A percentile compares a stretch with the other conserved stretches of the same genome.
Conservation (phyloP, 2,888 invertebrate species). For the Thumatha senex region DNA sequence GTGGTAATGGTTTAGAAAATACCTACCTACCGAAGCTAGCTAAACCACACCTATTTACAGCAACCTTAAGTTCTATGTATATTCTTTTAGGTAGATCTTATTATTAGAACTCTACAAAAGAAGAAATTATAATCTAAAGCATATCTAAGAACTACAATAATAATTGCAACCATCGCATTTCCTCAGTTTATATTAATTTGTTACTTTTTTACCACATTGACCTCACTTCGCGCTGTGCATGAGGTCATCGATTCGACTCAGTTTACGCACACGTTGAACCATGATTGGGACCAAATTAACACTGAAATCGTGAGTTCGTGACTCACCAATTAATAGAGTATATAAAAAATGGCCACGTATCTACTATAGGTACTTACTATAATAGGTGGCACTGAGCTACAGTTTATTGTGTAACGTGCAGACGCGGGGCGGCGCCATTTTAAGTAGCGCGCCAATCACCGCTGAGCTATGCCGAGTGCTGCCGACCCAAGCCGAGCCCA, state of each 20-base stretch:
- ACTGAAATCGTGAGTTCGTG: not conserved
- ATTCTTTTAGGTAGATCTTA: too few relatives aligned
- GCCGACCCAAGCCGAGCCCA: conserved; percentile 8
- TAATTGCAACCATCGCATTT: too few relatives aligned
- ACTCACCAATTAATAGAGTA: not conserved
- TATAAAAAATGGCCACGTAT: not conserved
- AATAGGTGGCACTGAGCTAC: not conserved
- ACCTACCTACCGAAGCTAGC: too few relatives aligned
- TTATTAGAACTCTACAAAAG: too few relatives aligned
- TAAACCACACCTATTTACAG: too few relatives aligned
- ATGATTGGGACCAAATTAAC: conserved; percentile 1
- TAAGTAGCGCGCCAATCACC: conserved; percentile 6
- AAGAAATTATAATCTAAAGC: too few relatives aligned
- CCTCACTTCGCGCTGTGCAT: not conserved
- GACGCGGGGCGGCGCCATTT: conserved; percentile 6
- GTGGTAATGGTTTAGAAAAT: too few relatives aligned
- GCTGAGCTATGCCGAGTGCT: conserved; percentile 8
- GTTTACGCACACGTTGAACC: not conserved
- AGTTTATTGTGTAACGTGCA: not conserved
- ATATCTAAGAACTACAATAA: too few relatives aligned
- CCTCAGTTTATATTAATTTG: too few relatives aligned
- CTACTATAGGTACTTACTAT: not conserved
- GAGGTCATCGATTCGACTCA: conserved; percentile 3
- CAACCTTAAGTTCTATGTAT: too few relatives aligned
- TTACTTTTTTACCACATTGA: too few relatives aligned